These are phyloP conservation scores for Drosophila subsilvestris DNA, from an alignment of 2,888 invertebrate species.

Conservation along the genomic window DNA sequence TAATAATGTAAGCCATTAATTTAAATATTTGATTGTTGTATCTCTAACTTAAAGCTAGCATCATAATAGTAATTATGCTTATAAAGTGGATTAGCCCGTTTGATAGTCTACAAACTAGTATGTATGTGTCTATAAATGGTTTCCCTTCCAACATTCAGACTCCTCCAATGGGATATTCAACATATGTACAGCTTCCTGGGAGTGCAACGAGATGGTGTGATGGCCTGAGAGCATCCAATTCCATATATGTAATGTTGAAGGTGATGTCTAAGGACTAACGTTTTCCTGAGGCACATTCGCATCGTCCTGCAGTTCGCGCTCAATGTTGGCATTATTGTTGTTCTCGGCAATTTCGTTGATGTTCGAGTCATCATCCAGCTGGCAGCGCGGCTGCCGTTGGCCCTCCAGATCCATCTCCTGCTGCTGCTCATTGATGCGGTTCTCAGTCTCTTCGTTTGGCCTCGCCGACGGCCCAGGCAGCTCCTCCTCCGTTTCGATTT, in stretches of 20 bases:
- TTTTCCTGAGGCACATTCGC: constrained; percentile 64
- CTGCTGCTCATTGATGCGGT: constrained; percentile 80
- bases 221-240: background rate
- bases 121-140: background rate
- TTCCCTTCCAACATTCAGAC: background rate
- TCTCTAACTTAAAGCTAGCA: constrained; percentile 52
- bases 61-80: constrained; percentile 6
- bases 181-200: background rate
- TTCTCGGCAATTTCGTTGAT: constrained; percentile 84
- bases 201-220: background rate
- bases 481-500: background rate
- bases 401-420: constrained; percentile 32
- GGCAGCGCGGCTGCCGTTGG: constrained; percentile 40
- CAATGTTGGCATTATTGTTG: constrained; percentile 83
- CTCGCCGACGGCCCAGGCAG: constrained; percentile 23
- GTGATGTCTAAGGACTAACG: constrained; percentile 23
- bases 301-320: constrained; percentile 82
- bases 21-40: constrained; percentile 76
- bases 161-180: background rate
- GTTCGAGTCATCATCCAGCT: constrained; percentile 65
- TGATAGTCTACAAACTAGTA: background rate
- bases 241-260: background rate
- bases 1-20: constrained; percentile 68
- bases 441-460: constrained; percentile 80
- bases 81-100: constrained; percentile 10